Percentiles rank a stretch among this genome's conserved stretches.
phyloP scores from a whole-genome alignment of 2,888 invertebrate species.

The Nycteola revayana region DNA sequence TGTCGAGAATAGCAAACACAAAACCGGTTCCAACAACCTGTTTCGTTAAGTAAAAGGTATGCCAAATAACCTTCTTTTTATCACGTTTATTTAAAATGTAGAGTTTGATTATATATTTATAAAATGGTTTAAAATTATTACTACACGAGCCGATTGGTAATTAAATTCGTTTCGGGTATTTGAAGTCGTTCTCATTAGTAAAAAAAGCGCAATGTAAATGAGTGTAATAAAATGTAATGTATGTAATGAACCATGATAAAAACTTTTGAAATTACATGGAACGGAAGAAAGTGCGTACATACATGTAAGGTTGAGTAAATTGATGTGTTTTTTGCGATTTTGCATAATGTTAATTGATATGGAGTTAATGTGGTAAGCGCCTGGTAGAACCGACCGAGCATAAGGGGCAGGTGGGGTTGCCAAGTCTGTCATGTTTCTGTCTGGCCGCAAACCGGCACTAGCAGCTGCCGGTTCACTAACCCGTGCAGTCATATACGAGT shows the following conservation, averaged over 20 bases:
- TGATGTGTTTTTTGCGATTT: slow-evolving; percentile 10
- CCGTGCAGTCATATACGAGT: slow-evolving; percentile 45
- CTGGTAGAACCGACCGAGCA: slow-evolving; percentile 22
- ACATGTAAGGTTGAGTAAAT: slow-evolving; percentile 2
- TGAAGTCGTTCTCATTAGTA: too few relatives aligned
- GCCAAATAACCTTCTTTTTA: slow-evolving; percentile 55
- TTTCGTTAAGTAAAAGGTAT: slow-evolving; percentile 57
- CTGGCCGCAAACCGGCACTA: slow-evolving; percentile 39
- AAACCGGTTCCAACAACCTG: slow-evolving; percentile 57
- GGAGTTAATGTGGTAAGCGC: slow-evolving; percentile 11
- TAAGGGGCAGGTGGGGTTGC: slow-evolving; percentile 38
- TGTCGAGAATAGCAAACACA: slow-evolving; percentile 52
- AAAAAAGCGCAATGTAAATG: too few relatives aligned
- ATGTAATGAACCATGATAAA: too few relatives aligned
- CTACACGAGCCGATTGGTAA: too few relatives aligned
- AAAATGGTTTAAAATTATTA: slow-evolving; percentile 10
- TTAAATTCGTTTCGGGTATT: too few relatives aligned
- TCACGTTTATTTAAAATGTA: slow-evolving; percentile 30
- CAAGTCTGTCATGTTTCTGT: slow-evolving; percentile 30
- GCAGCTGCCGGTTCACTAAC: slow-evolving; percentile 68
- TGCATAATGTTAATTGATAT: slow-evolving; percentile 24
- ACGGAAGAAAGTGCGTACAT: background rate
- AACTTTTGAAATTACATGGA: too few relatives aligned
- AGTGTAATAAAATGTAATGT: too few relatives aligned
- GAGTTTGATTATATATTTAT: slow-evolving; percentile 26